Percentiles rank a stretch among this genome's conserved stretches.
Evolutionary conservation across 1,140 invertebrate species (phyloP).

Genomic region (Nixonia krombeini): DNA sequence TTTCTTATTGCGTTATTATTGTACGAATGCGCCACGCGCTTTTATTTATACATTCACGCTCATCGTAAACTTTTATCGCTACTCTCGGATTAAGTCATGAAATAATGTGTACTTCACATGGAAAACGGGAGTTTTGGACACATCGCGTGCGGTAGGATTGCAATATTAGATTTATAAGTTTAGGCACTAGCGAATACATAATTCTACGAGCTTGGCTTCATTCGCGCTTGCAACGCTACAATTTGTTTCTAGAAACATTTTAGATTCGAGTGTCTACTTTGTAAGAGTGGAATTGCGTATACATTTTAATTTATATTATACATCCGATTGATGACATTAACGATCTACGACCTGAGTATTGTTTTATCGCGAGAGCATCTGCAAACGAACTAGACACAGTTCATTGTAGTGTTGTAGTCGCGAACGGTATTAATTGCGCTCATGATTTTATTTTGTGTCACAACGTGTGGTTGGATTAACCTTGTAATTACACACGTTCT

Average conservation of each 20-base stretch:
- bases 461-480: slow-evolving; percentile 16
- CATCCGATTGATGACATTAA: too few species aligned
- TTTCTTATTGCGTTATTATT: too few species aligned
- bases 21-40: slow-evolving; percentile 38
- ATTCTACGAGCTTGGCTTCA: slow-evolving; percentile 56
- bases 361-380: slow-evolving; percentile 13
- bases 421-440: slow-evolving; percentile 35
- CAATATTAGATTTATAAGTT: slow-evolving; percentile 59
- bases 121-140: slow-evolving; percentile 24
- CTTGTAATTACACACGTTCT: slow-evolving; percentile 38
- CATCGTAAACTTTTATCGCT: slow-evolving; percentile 4
- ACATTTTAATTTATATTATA: too few species aligned
- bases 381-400: slow-evolving; percentile 21
- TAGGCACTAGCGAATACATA: slow-evolving; percentile 39
- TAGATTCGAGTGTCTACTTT: too few species aligned
- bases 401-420: slow-evolving; percentile 29
- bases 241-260: too few species aligned
- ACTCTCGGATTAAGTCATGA: too few species aligned
- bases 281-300: too few species aligned
- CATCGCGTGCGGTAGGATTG: slow-evolving; percentile 47
- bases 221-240: slow-evolving; percentile 32
- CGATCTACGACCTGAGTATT: too few species aligned
- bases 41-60: slow-evolving; percentile 44
- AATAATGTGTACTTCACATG: slow-evolving; percentile 13
- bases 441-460: slow-evolving; percentile 28